phyloP scores from a whole-genome alignment of 2,888 invertebrate genomes.

The Hipparchia sbordonii region DNA sequence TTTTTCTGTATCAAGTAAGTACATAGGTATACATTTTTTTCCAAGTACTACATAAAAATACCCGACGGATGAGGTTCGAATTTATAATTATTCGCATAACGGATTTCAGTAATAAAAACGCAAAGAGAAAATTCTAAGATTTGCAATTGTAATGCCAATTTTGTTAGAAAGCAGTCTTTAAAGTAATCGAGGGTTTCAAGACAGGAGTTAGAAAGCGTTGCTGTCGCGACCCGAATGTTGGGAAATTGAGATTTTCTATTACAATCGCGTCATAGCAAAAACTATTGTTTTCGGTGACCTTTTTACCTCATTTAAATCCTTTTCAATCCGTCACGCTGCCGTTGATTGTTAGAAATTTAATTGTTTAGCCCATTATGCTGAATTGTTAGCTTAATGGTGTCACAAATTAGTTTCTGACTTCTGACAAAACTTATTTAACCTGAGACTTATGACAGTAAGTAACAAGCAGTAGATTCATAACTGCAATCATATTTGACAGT shows the following conservation, averaged over 20 bases:
- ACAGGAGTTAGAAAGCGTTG: slow-evolving; percentile 50
- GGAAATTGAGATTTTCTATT: slow-evolving; percentile 44
- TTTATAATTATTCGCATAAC: neutral
- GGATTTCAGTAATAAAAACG: slow-evolving; percentile 4
- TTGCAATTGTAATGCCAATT: slow-evolving; percentile 24
- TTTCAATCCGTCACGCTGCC: slow-evolving; percentile 12
- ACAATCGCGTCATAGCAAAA: slow-evolving; percentile 18
- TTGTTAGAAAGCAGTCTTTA: slow-evolving; percentile 32
- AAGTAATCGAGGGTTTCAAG: slow-evolving; percentile 31
- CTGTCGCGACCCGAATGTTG: slow-evolving; percentile 43
- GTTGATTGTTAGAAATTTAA: slow-evolving; percentile 14
- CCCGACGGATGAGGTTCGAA: slow-evolving; percentile 16
- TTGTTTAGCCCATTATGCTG: neutral
- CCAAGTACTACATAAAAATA: slow-evolving; percentile 12
- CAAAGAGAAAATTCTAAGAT: slow-evolving; percentile 16
- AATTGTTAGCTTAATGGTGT: neutral
- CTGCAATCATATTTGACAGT: neutral
- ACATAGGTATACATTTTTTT: neutral
- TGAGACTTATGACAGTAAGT: too few species aligned
- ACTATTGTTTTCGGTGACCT: slow-evolving; percentile 18
- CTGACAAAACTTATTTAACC: neutral
- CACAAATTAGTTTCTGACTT: neutral
- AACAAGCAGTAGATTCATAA: neutral
- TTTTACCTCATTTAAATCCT: slow-evolving; percentile 18
- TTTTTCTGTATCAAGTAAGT: neutral